Evolutionary conservation across 2,797 vertebrate genomes (phyloP).

Genomic region (Cephalopachus bancanus): DNA sequence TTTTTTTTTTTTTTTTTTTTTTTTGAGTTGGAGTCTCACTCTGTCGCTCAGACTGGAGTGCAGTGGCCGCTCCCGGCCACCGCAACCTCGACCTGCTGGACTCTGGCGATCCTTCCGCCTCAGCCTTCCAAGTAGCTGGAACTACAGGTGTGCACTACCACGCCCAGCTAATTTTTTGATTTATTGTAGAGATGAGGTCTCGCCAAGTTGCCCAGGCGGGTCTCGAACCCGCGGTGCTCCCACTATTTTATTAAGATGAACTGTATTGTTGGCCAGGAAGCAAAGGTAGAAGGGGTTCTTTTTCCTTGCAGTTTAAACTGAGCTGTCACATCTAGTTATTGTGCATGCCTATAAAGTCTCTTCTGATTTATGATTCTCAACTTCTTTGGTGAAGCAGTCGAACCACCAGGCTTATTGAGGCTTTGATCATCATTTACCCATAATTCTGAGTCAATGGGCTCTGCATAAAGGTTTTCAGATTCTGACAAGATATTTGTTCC

Average conservation of each 20-base stretch:
- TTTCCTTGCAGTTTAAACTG: neutral
- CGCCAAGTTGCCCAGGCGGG: no score
- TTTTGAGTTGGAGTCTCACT: no score
- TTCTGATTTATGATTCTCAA: neutral
- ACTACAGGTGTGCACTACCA: no score
- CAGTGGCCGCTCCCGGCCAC: no score
- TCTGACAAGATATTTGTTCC: neutral
- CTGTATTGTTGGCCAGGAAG: neutral
- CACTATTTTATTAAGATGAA: neutral
- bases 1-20: neutral
- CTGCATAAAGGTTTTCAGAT: neutral
- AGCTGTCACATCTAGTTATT: neutral
- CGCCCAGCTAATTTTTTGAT: no score
- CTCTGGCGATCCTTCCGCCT: no score
- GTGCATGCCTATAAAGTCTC: neutral
- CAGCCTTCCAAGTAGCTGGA: no score
- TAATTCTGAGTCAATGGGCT: neutral
- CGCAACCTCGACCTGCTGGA: no score
- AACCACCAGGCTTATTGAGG: constrained; percentile 27
- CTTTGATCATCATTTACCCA: neutral
- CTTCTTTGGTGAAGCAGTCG: neutral
- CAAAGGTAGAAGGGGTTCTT: neutral
- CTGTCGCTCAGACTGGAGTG: no score
- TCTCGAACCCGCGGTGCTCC: no score
- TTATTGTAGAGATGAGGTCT: no score